These are phyloP conservation scores for Eurytoma californica DNA, from an alignment of 2,888 invertebrate species.

Conservation along the genomic window DNA sequence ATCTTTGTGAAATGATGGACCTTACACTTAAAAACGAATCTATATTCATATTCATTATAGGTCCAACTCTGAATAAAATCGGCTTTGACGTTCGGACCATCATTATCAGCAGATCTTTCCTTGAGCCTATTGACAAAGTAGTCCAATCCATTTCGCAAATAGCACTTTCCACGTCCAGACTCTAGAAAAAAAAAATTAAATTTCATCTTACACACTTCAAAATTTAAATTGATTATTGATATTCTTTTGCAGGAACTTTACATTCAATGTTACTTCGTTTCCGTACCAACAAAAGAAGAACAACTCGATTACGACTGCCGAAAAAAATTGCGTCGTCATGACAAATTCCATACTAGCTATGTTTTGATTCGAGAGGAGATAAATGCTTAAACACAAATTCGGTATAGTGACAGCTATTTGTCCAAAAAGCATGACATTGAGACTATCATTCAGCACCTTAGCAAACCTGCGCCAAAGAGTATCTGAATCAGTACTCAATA, in stretches of 20 bases:
- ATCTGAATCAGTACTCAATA: not conserved
- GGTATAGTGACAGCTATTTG: slow-evolving; percentile 53
- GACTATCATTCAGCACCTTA: slow-evolving; percentile 39
- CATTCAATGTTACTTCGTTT: slow-evolving; percentile 53
- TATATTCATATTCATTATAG: slow-evolving; percentile 53
- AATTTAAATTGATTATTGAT: not conserved
- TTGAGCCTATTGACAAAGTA: slow-evolving; percentile 8
- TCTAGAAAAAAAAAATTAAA: slow-evolving; percentile 21
- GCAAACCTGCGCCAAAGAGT: slow-evolving; percentile 38
- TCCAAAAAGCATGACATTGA: slow-evolving; percentile 53
- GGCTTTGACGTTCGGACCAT: slow-evolving; percentile 49
- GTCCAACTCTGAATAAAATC: slow-evolving; percentile 47
- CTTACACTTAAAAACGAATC: slow-evolving; percentile 50
- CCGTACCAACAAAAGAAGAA: slow-evolving; percentile 57
- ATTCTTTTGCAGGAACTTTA: slow-evolving; percentile 17
- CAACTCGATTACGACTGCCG: slow-evolving; percentile 53
- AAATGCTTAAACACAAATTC: slow-evolving; percentile 55
- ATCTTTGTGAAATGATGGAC: not conserved
- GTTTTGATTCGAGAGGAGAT: slow-evolving; percentile 37
- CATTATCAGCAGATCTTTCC: slow-evolving; percentile 37
- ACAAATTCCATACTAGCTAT: slow-evolving; percentile 50
- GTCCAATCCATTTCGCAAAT: slow-evolving; percentile 49
- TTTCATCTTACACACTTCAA: not conserved
- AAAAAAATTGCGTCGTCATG: slow-evolving; percentile 55
- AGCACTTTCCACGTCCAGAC: slow-evolving; percentile 43